Base-by-base conservation (phyloP, 1,140 invertebrate species). In the Pissodes strobi region DNA sequence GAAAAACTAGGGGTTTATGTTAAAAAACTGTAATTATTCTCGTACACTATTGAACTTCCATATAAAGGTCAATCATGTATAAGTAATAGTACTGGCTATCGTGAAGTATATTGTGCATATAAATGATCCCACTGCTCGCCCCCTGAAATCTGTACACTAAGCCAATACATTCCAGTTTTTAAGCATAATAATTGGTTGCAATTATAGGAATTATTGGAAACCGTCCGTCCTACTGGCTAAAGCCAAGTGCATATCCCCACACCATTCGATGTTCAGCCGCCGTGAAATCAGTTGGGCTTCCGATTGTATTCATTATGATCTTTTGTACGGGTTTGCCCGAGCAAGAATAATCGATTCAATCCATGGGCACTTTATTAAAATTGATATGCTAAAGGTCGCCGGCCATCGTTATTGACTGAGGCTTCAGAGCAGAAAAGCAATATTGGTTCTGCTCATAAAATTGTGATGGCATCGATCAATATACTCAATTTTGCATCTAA, bases 281-380 rank as follows among this genome's bases (percentile, higher is more conserved):
- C 34, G 63, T 65, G 46, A 65, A 65, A 65, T 65, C 55, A 59
- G 37, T 21, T 45, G 18, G 48, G 38, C 52, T 58, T 65, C 48
- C 56, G 55, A 58, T 59, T 65, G 45, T 59, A 53, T 65, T 65
- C 63, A 65, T 65, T 65, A 65, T 52, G 46, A 43, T 43, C 63
- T 59, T 64, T 65, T 65, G 63, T 65, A 17, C 18, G 56, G 55
- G 17, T 51, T 37, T 45, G 41, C 18, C 19, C 63, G 27, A 59
- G 48, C 46, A 59, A 58, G 45, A 23, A 45, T 49, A 65, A 65
- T 58, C 63, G 63, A 59, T 65, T 59, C 38, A 49, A 27, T 49
- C 41, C 53, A 43, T 23, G 27, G 23, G 52, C 62, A 64, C 56
- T 64, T 64, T 64, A 64, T 57, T 64, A 64, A 64, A 64, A 64